A percentile compares a stretch with the other conserved stretches of the same genome.
These are phyloP conservation scores for Caenorhabditis sp. DNA, from an alignment of 2,888 invertebrate species.

Conservation along the genomic window DNA sequence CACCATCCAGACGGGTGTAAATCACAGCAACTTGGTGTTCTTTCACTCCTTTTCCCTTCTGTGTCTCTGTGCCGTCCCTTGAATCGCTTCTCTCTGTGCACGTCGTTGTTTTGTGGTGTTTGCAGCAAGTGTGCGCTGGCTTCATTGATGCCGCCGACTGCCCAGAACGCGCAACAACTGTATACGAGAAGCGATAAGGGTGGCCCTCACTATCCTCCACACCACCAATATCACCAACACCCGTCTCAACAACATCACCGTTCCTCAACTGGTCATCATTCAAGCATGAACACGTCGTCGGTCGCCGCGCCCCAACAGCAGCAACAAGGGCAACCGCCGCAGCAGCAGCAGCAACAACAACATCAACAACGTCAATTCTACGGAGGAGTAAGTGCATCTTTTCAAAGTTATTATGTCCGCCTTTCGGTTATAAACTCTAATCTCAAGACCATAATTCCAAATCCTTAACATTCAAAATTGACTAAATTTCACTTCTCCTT, in stretches of 20 bases:
- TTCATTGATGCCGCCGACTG: constrained; percentile 43
- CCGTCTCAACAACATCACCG: constrained; percentile 11
- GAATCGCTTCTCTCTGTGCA: constrained; percentile 30
- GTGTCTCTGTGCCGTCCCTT: not conserved
- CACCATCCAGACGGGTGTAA: not conserved
- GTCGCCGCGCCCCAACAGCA: constrained; percentile 31
- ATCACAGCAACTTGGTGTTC: not conserved
- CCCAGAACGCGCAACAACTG: constrained; percentile 41
- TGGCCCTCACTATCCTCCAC: constrained; percentile 27
- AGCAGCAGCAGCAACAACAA: constrained; percentile 20
- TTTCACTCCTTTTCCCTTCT: not conserved
- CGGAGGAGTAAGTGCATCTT: constrained; percentile 27
- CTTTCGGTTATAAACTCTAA: too few species aligned
- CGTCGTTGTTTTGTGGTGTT: constrained; percentile 46
- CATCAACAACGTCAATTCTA: constrained; percentile 29
- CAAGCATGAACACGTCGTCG: constrained; percentile 50
- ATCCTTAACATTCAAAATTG: too few species aligned
- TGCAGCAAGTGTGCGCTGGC: constrained; percentile 21
- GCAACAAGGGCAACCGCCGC: constrained; percentile 18
- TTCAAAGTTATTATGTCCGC: too few species aligned
- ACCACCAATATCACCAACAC: constrained; percentile 20
- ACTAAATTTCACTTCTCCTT: too few species aligned
- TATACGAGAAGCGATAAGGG: constrained; percentile 39
- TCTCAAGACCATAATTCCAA: too few species aligned
- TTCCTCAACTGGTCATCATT: constrained; percentile 25